phyloP scores from a whole-genome alignment of 2,888 invertebrate genomes.

The Adineta ricciae region DNA sequence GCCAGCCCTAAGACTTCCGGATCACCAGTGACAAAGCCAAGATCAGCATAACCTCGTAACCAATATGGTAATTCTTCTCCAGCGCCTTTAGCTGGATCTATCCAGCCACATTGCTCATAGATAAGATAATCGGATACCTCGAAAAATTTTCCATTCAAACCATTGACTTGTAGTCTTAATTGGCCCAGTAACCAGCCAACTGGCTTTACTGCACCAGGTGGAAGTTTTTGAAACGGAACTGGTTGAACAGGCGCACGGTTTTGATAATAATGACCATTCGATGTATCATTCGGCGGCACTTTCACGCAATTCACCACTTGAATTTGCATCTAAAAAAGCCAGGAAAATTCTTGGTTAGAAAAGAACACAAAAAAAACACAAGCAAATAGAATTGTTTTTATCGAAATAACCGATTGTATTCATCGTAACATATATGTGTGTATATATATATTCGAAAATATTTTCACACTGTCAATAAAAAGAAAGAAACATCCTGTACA shows the following conservation, averaged over 20 bases:
- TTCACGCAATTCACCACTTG: not conserved
- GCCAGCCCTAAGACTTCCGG: not conserved
- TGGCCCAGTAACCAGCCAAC: conserved; percentile 15
- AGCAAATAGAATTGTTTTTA: not conserved
- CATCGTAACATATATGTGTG: not conserved
- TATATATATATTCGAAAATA: not conserved
- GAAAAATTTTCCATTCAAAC: not conserved
- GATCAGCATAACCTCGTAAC: not conserved
- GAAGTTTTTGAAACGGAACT: conserved; percentile 4
- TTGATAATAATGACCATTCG: not conserved
- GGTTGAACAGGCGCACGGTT: conserved; percentile 7
- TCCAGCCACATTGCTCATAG: not conserved
- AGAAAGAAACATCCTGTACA: not conserved
- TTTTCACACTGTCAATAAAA: not conserved
- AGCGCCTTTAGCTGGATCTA: not conserved
- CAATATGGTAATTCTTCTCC: conserved; percentile 18
- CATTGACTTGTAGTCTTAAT: not conserved
- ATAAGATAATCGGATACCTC: conserved; percentile 18
- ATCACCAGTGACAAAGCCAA: conserved; percentile 6
- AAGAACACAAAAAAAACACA: not conserved
- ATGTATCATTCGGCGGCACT: not conserved
- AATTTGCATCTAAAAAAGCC: not conserved
- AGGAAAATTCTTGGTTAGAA: not conserved
- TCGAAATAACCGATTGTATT: not conserved
- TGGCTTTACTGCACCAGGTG: not conserved